Conservation (phyloP, 2,888 invertebrate species). For the Cremastinae sp. region DNA sequence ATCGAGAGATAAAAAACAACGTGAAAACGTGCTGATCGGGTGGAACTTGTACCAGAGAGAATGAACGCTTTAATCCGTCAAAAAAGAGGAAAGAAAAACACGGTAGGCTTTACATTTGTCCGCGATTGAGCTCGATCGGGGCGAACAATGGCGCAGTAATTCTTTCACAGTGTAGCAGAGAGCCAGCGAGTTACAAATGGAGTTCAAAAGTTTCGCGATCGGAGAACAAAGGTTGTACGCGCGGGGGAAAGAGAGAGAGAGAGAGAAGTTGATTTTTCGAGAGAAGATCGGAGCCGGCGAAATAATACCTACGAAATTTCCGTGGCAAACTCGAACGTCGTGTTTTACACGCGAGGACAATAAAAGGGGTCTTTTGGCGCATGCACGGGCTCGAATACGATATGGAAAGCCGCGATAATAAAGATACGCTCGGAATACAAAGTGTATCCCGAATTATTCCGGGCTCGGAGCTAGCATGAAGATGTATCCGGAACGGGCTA, state of each 20-base stretch:
- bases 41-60: conserved; percentile 1
- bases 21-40: conserved; percentile 11
- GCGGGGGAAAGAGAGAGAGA: conserved; percentile 44
- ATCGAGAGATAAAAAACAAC: not conserved
- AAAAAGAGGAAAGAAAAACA: not conserved
- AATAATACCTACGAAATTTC: not conserved
- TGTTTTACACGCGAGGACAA: conserved; percentile 6
- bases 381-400: conserved; percentile 4
- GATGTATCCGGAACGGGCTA: conserved; percentile 11
- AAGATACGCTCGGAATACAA: conserved; percentile 27
- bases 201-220: conserved; percentile 35
- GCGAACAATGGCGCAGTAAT: conserved; percentile 19
- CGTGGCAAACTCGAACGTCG: not conserved
- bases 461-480: not conserved
- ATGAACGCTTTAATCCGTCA: conserved; percentile 18
- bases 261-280: conserved; percentile 2
- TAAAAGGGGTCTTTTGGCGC: conserved; percentile 6
- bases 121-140: conserved; percentile 24
- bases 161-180: not conserved
- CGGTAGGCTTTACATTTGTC: conserved; percentile 14
- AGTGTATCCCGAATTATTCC: conserved; percentile 8
- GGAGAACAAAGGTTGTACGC: conserved; percentile 44
- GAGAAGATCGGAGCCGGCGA: not conserved
- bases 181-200: not conserved
- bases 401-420: conserved; percentile 32